Conservation (phyloP, 2,113 vertebrate genomes). For the Cyprinodon variegatus region DNA sequence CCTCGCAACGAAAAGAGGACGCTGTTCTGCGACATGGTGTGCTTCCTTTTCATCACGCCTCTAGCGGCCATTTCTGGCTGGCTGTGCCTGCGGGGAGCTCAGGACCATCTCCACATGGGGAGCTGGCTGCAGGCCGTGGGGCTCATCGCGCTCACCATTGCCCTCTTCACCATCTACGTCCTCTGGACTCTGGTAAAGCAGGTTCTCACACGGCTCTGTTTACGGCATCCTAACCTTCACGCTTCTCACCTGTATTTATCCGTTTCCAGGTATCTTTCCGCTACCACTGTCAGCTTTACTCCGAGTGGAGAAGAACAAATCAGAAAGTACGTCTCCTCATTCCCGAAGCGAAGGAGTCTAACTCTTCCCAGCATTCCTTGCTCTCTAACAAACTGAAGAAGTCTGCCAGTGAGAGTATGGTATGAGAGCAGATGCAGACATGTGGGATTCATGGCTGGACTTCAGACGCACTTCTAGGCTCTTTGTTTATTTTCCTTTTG, state of each 20-base stretch:
- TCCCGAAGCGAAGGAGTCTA: slow-evolving; percentile 78
- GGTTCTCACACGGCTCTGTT: accelerated
- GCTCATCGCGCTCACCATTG: slow-evolving; percentile 94
- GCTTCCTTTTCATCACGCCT: slow-evolving; percentile 95
- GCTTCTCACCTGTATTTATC: not conserved
- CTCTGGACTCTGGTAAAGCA: slow-evolving; percentile 92
- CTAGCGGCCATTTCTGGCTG: slow-evolving; percentile 94
- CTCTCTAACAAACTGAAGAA: slow-evolving; percentile 89
- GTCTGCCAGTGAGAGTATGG: slow-evolving; percentile 86
- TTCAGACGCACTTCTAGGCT: slow-evolving; percentile 55
- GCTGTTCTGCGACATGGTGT: slow-evolving; percentile 95
- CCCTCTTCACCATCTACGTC: slow-evolving; percentile 96
- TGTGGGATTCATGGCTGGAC: slow-evolving; percentile 37
- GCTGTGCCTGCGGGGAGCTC: slow-evolving; percentile 92
- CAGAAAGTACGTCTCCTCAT: slow-evolving; percentile 93
- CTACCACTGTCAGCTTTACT: slow-evolving; percentile 97
- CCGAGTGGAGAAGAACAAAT: slow-evolving; percentile 94
- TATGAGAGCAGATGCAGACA: slow-evolving; percentile 77
- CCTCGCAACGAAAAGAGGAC: slow-evolving; percentile 94
- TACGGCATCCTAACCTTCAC: not conserved
- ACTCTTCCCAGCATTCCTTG: slow-evolving; percentile 85
- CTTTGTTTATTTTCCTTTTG: not conserved
- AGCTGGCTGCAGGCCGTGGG: slow-evolving; percentile 94
- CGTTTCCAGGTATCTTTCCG: slow-evolving; percentile 91
- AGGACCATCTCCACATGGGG: slow-evolving; percentile 92